phyloP scores from a whole-genome alignment of 2,888 invertebrate species.

The Mechanitis mazaeus region DNA sequence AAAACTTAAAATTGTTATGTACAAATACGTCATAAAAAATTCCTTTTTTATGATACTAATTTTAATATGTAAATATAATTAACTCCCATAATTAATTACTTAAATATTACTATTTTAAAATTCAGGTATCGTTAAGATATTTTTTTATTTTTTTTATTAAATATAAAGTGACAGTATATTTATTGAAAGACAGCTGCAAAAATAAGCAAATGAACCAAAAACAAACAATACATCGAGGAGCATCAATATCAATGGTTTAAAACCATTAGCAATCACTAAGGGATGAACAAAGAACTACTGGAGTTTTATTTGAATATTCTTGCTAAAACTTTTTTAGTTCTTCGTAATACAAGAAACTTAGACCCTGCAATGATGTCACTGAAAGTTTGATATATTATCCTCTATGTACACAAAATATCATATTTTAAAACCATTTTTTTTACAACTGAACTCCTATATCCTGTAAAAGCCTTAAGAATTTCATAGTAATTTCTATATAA shows the following conservation, averaged over 20 bases:
- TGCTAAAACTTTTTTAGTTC: background rate
- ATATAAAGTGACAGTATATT: conserved; percentile 6
- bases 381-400: conserved; percentile 2
- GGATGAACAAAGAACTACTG: conserved; percentile 20
- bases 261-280: conserved; percentile 49
- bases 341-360: background rate
- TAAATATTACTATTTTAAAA: too few relatives aligned
- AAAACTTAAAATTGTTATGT: too few relatives aligned
- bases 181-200: conserved; percentile 34
- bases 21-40: too few relatives aligned
- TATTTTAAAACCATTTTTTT: too few relatives aligned
- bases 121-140: too few relatives aligned
- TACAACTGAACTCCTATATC: too few relatives aligned
- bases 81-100: too few relatives aligned
- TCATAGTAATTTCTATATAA: background rate
- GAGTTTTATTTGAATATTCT: conserved; percentile 15
- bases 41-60: too few relatives aligned
- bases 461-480: too few relatives aligned
- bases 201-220: conserved; percentile 51
- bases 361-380: background rate
- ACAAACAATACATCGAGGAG: conserved; percentile 51
- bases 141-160: too few relatives aligned
- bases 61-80: too few relatives aligned
- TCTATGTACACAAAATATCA: too few relatives aligned
- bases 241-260: conserved; percentile 56